Conservation (phyloP, 2,113 vertebrate species). For the Nipponia nippon region DNA sequence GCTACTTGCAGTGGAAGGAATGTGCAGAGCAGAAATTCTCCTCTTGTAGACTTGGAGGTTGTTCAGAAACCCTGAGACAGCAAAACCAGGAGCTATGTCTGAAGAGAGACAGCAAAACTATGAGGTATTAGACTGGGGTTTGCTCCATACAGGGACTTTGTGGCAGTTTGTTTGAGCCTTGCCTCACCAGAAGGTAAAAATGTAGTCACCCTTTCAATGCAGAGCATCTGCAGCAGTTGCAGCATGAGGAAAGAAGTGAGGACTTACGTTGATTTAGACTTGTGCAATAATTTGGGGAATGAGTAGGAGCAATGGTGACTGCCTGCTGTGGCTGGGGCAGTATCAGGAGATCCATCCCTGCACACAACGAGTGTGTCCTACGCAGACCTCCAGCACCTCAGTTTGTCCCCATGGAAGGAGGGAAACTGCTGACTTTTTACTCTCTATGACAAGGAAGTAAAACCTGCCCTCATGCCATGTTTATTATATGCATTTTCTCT, state of each 20-base stretch:
- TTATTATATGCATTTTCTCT: background rate
- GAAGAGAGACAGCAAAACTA: background rate
- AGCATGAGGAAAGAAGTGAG: background rate
- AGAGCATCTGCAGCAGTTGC: background rate
- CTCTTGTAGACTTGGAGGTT: background rate
- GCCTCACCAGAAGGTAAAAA: background rate
- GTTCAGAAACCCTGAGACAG: background rate
- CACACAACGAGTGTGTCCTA: accelerated
- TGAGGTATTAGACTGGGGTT: background rate
- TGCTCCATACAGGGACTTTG: background rate
- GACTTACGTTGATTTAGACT: background rate
- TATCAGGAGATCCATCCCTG: accelerated
- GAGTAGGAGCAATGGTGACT: background rate
- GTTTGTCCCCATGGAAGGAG: background rate
- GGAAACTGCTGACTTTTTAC: background rate
- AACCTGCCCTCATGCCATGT: background rate
- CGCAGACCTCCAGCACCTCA: background rate
- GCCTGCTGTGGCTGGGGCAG: no score
- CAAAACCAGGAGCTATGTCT: background rate
- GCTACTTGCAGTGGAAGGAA: background rate
- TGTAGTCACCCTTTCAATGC: background rate
- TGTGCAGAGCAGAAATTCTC: background rate
- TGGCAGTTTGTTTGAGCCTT: background rate
- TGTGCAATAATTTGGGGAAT: background rate
- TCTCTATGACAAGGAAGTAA: background rate